Evolutionary conservation across 2,113 vertebrate species (phyloP).

Genomic region (Brachionichthys hirsutus): DNA sequence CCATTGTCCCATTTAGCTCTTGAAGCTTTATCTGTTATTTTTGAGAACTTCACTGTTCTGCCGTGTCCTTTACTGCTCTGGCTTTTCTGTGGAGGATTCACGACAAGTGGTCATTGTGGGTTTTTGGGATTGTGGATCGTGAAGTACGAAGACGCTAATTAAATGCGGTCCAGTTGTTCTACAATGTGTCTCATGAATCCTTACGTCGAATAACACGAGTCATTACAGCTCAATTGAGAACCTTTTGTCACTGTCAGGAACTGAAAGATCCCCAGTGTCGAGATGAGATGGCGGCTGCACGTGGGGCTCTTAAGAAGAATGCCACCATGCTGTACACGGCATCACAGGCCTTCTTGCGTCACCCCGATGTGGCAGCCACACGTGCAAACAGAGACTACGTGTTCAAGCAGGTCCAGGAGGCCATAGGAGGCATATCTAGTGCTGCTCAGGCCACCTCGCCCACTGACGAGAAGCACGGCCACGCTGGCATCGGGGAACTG

Average conservation of each 20-base stretch:
- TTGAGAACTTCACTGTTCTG: neutral
- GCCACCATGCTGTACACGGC: conserved; percentile 98
- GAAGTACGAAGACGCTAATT: too few species aligned
- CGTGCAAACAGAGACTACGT: conserved; percentile 97
- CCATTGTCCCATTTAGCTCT: neutral
- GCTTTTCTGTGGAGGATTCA: neutral
- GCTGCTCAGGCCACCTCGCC: conserved; percentile 95
- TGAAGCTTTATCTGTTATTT: neutral
- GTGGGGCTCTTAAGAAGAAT: conserved; percentile 96
- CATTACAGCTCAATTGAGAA: neutral
- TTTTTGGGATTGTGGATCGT: too few species aligned
- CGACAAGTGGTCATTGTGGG: too few species aligned
- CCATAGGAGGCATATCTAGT: conserved; percentile 94
- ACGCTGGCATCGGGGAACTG: conserved; percentile 95
- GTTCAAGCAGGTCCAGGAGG: conserved; percentile 98
- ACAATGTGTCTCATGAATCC: too few species aligned
- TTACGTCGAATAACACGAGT: too few species aligned
- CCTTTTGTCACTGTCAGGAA: conserved; percentile 77
- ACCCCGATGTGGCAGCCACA: conserved; percentile 94
- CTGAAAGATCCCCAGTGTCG: conserved; percentile 97
- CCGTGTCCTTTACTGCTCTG: neutral
- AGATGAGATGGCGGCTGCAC: conserved; percentile 97
- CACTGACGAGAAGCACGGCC: conserved; percentile 93
- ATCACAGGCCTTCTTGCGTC: conserved; percentile 95
- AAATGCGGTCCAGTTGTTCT: too few species aligned